Evolutionary conservation across 2,888 invertebrate species (phyloP).

Genomic region (Cheiracanthium punctorium): DNA sequence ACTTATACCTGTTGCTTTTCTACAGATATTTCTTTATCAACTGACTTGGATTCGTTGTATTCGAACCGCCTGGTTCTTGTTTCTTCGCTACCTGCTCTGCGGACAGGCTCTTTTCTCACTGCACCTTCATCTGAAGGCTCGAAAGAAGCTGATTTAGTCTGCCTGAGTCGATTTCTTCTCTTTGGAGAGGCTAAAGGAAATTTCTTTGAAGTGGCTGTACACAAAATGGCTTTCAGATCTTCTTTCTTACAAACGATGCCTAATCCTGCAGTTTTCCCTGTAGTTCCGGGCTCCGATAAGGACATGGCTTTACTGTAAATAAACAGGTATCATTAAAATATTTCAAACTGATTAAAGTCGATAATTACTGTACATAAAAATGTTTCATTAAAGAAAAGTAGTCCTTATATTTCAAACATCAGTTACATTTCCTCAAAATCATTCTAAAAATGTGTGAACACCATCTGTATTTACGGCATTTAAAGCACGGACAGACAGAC

Average conservation of each 20-base stretch:
- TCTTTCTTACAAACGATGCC: conserved; percentile 69
- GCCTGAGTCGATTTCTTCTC: conserved; percentile 34
- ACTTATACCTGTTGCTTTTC: not conserved
- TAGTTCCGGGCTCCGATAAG: conserved; percentile 47
- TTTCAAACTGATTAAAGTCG: too few species aligned
- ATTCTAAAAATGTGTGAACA: too few species aligned
- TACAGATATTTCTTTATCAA: not conserved
- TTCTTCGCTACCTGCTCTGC: conserved; percentile 57
- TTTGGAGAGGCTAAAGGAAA: conserved; percentile 51
- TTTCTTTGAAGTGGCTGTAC: conserved; percentile 42
- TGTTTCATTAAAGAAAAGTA: too few species aligned
- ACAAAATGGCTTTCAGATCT: conserved; percentile 62
- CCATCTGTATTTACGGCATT: too few species aligned
- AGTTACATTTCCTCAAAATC: too few species aligned
- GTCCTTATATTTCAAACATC: too few species aligned
- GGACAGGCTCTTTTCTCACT: conserved; percentile 32
- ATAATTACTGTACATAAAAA: too few species aligned
- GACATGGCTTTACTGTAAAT: conserved; percentile 55
- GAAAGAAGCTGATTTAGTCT: conserved; percentile 66
- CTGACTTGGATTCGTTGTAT: conserved; percentile 23
- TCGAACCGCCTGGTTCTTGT: conserved; percentile 18
- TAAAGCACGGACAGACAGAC: too few species aligned
- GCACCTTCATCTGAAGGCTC: conserved; percentile 37
- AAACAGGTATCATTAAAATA: not conserved
- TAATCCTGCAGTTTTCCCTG: conserved; percentile 38